A percentile compares a stretch with the other conserved stretches of the same genome.
These are phyloP conservation scores for Kradibia gibbosae DNA, from an alignment of 1,140 invertebrate species.

Conservation along the genomic window DNA sequence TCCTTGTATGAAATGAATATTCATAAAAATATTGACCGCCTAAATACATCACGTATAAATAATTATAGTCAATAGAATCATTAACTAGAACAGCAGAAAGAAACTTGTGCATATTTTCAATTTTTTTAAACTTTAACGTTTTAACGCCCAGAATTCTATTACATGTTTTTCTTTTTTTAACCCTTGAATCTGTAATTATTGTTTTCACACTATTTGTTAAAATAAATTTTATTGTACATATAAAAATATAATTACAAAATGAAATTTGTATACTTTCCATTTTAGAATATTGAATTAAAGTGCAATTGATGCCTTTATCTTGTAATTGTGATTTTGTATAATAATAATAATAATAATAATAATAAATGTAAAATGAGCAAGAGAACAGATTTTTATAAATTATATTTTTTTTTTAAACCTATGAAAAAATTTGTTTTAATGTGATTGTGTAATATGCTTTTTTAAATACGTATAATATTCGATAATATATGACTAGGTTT, in stretches of 20 bases:
- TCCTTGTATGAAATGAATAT: slow-evolving; percentile 6
- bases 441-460: background rate
- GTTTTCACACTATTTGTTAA: slow-evolving; percentile 32
- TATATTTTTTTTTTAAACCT: slow-evolving; percentile 32
- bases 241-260: slow-evolving; percentile 4
- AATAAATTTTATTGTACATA: slow-evolving; percentile 43
- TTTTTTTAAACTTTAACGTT: slow-evolving; percentile 9
- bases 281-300: slow-evolving; percentile 11
- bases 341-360: too few species aligned
- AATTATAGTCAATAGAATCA: background rate
- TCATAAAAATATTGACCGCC: slow-evolving; percentile 6
- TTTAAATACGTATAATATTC: slow-evolving; percentile 6
- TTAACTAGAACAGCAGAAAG: background rate
- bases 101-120: slow-evolving; percentile 16
- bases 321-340: slow-evolving; percentile 39
- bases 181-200: slow-evolving; percentile 31
- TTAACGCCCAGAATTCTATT: background rate
- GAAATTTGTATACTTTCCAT: slow-evolving; percentile 40
- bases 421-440: slow-evolving; percentile 42
- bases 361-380: slow-evolving; percentile 23
- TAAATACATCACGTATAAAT: background rate
- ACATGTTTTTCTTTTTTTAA: slow-evolving; percentile 25
- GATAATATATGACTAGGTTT: slow-evolving; percentile 33
- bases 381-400: background rate
- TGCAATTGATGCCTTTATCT: slow-evolving; percentile 6